Percentiles rank a stretch among this genome's conserved stretches.
Evolutionary conservation across 2,888 invertebrate genomes (phyloP).

Genomic region (Sminthurides aquaticus): DNA sequence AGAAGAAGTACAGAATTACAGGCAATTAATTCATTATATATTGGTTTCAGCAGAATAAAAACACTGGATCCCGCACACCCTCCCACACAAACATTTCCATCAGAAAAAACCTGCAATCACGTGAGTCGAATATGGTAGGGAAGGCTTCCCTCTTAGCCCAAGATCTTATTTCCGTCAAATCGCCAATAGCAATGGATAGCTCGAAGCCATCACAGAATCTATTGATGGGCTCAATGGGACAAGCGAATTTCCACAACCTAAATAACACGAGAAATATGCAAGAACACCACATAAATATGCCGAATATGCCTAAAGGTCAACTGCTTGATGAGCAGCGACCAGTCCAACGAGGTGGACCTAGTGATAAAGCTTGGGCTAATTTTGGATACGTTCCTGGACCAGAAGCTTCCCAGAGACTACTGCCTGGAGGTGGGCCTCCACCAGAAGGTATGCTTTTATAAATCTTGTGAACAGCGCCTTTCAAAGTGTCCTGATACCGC

Average conservation of each 20-base stretch:
- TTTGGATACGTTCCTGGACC: background rate
- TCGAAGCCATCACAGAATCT: background rate
- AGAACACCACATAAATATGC: background rate
- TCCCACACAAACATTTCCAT: constrained; percentile 16
- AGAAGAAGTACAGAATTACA: background rate
- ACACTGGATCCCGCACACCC: constrained; percentile 19
- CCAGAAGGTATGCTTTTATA: no score
- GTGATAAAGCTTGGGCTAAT: background rate
- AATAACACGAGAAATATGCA: background rate
- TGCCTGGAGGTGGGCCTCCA: background rate
- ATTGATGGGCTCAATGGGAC: background rate
- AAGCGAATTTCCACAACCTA: background rate
- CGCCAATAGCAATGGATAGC: background rate
- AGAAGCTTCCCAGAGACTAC: background rate
- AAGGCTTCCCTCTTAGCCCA: constrained; percentile 12
- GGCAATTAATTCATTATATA: no score
- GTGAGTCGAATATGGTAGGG: constrained; percentile 18
- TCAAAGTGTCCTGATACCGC: no score
- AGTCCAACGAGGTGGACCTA: background rate
- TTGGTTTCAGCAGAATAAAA: constrained; percentile 14
- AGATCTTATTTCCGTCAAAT: constrained; percentile 1
- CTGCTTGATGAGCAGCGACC: background rate
- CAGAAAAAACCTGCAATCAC: constrained; percentile 7
- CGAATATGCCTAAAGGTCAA: background rate
- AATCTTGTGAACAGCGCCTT: background rate